phyloP scores from a whole-genome alignment of 2,113 vertebrate species.

The Condylura cristata region DNA sequence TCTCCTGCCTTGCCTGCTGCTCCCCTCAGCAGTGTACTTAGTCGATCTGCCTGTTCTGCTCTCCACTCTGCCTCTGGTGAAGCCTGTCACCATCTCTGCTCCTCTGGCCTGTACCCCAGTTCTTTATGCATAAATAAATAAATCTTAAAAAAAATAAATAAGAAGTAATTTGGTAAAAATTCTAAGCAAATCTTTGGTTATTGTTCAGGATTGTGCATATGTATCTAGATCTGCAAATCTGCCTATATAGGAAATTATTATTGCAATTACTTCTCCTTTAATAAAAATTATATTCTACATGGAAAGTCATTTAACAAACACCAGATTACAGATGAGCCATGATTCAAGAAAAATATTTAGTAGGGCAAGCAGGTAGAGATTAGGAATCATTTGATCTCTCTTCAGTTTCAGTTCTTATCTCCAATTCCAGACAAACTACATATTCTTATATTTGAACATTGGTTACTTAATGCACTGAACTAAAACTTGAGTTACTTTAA shows the following conservation, averaged over 20 bases:
- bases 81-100: no score
- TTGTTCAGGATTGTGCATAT: background rate
- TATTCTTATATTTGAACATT: background rate
- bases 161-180: background rate
- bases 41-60: no score
- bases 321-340: background rate
- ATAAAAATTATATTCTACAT: background rate
- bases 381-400: background rate
- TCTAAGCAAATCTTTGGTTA: background rate
- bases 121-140: no score
- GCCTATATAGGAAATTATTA: background rate
- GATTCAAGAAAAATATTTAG: background rate
- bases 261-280: slow-evolving; percentile 16
- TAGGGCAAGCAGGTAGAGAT: background rate
- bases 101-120: no score
- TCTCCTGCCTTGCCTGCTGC: no score
- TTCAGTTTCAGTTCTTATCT: background rate
- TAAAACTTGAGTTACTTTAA: background rate
- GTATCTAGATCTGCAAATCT: background rate
- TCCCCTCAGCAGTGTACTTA: no score
- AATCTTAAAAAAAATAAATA: no score
- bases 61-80: no score
- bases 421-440: background rate
- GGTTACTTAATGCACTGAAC: background rate
- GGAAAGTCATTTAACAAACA: background rate